Evolutionary conservation across 2,888 invertebrate genomes (phyloP), one percentile per base, ranked within the genome.

Genomic region (Heliconius aoede): DNA sequence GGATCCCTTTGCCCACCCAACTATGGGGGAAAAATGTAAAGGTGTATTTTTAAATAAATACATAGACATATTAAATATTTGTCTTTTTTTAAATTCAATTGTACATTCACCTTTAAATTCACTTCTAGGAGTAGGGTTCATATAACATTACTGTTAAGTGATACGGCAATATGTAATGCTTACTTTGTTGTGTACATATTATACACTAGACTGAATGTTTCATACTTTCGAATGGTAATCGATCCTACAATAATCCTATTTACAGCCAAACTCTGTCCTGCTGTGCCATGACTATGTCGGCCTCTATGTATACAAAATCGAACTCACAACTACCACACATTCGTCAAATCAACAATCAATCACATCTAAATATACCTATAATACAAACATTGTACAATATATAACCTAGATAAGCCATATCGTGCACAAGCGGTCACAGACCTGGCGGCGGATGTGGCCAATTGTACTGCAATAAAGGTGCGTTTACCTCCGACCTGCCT

Each of bases 381-480:
- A 46, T 46, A 46, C 7, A 18, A 7, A 36, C 11, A 36, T 36
- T 36, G 36, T 36, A 36, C 2, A 7, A 46, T 46, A 46, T 64
- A 67, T 79, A 79, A 80, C 76, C 79, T 77, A 82, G 75, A 80
- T 74, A 85, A 74, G 69, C 74, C 72, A 83, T 83, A 77, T 32
- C 78, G 81, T 82, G 71, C 71, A 73, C 73, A 51, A 64, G 72
- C 61, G 78, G 76, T 90, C 91, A 84, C 73, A 78, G 88, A 88
- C 90, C 91, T 82, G 76, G 67, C 83, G 77, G 82, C 86, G 90
- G 92, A 92, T 86, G 86, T 82, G 81, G 82, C 87, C 91, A 92
- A 91, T 92, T 89, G 88, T 78, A 79, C 81, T 85, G 81, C 87
- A 90, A 90, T 92, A 90, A 90, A 92, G 92, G 92, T 92, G 90